Conservation (phyloP, 1,140 invertebrate species). For the Heliconius nattereri region DNA sequence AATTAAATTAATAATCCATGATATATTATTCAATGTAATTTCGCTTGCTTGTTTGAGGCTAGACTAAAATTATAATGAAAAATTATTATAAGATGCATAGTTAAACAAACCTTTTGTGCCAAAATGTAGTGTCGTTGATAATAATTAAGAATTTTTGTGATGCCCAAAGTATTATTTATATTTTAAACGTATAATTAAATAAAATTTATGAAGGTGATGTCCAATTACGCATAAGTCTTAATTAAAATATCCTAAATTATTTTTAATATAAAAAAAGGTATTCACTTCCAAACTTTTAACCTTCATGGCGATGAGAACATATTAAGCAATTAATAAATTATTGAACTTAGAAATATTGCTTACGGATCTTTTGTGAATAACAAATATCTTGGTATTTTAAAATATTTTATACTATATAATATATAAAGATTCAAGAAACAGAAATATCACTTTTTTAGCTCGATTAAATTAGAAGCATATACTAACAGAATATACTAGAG, state of each 20-base stretch:
- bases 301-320: background rate
- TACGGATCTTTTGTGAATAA: background rate
- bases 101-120: background rate
- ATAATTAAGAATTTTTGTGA: conserved; percentile 7
- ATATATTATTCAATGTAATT: background rate
- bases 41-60: background rate
- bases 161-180: conserved; percentile 11
- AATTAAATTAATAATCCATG: background rate
- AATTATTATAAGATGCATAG: background rate
- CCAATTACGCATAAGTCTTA: background rate
- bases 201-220: background rate
- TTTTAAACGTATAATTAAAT: background rate
- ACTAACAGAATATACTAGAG: too few relatives aligned
- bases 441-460: background rate
- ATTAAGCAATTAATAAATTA: background rate
- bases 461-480: too few relatives aligned
- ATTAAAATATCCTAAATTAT: background rate
- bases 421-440: too few relatives aligned
- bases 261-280: background rate
- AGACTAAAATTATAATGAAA: background rate
- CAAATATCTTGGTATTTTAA: background rate
- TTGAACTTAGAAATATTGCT: background rate
- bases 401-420: too few relatives aligned
- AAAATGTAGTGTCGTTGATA: conserved; percentile 3
- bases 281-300: too few relatives aligned